Evolutionary conservation across 2,888 invertebrate species (phyloP).

Genomic region (Microdon myrmicae): DNA sequence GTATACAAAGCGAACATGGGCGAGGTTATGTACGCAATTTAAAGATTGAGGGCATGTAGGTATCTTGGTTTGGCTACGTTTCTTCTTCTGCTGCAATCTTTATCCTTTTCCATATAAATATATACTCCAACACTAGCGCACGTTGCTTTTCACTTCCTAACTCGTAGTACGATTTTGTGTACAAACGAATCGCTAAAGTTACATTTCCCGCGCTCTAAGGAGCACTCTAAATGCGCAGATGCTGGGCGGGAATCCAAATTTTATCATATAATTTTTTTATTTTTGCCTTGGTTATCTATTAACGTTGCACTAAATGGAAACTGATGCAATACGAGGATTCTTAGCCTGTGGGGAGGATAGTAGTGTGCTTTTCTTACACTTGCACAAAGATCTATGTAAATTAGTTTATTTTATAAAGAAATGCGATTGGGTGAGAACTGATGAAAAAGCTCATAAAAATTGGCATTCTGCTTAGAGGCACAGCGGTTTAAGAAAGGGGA

Average conservation of each 20-base stretch:
- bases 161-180: constrained; percentile 15
- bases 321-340: no score
- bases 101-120: not conserved
- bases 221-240: constrained; percentile 32
- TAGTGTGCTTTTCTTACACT: no score
- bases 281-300: no score
- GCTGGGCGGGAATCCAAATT: constrained; percentile 11
- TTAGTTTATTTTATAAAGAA: no score
- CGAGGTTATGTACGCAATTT: constrained; percentile 47
- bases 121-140: not conserved
- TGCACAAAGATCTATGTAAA: no score
- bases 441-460: no score
- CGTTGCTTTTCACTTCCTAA: not conserved
- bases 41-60: constrained; percentile 50
- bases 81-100: constrained; percentile 2
- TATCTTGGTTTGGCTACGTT: constrained; percentile 46
- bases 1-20: constrained; percentile 41
- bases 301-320: no score
- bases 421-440: no score
- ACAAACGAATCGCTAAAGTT: constrained; percentile 9
- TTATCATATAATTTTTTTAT: no score
- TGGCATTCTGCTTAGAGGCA: no score
- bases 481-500: no score
- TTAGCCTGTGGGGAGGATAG: no score
- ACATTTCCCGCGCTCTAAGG: constrained; percentile 42